Base-by-base conservation (phyloP, 2,113 vertebrate species). In the Channa argus region DNA sequence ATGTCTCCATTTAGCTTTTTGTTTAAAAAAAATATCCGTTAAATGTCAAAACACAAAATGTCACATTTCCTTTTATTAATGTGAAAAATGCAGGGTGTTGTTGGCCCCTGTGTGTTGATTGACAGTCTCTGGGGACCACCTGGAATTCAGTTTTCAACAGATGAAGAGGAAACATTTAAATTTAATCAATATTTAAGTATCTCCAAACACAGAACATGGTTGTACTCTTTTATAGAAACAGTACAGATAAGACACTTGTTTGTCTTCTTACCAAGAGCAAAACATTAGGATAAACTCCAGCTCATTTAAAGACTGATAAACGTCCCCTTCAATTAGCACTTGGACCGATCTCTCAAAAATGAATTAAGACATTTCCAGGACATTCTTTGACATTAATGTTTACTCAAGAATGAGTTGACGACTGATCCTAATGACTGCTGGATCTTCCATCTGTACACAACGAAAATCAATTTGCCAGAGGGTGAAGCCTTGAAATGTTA, bases 41-140 rank as follows among this genome's bases (percentile, higher is more conserved):
- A 73, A 80, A 72, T 63, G 58, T 77, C 76, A 50, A 4, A 59
- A 76, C 60, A 52, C 60, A 65, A 71, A 65, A 64, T 71, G 61
- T 64, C 60, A 71, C 53, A 3, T 61, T 44, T 45, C 8, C 8
- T 47, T 63, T 74, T 24, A 24, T 43, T 46, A 47, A 4, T 55
- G 51, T 24, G 38, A 14, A 33, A 76, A 41, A 15, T 13, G 13
- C 3, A 2, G n/a, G 33, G n/a, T 14, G 39, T 14, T 62, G 63
- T 38, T 9, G 55, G 4, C 24, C 46, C 1, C 24, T 24, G 54
- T 54, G 8, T 11, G 39, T 33, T 36, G n/a, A 59, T 5, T 43
- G 45, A 62, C 15, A 24, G 44, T 64, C 52, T 70, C 54, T 39
- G 4, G 34, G 49, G 71, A 65, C 13, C 39, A 38, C 3, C 13